A percentile compares a stretch with the other conserved stretches of the same genome.
phyloP scores from a whole-genome alignment of 2,888 invertebrate genomes.

The Meiosimyza decipiens region DNA sequence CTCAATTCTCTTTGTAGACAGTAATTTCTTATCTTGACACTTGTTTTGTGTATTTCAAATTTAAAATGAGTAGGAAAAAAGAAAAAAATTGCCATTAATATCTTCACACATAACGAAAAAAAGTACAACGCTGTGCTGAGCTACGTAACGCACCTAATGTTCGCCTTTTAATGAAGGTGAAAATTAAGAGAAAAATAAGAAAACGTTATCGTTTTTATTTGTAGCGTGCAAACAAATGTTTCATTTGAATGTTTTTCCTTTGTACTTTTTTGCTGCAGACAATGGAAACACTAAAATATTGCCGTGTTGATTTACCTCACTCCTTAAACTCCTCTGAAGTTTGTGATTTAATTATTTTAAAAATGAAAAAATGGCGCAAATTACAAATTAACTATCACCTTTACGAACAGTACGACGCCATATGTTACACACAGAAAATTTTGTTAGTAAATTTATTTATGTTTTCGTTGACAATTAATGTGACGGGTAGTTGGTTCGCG shows the following conservation, averaged over 20 bases:
- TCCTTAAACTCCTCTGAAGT: not conserved
- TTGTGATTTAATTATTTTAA: not conserved
- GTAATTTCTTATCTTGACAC: constrained; percentile 33
- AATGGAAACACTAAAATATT: not conserved
- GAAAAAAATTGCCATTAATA: too few species aligned
- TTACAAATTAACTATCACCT: constrained; percentile 35
- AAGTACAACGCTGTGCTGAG: too few species aligned
- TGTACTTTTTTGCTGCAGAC: not conserved
- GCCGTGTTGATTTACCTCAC: not conserved
- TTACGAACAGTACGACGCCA: not conserved
- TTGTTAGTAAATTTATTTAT: too few species aligned
- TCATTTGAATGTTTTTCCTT: not conserved
- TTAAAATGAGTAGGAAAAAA: too few species aligned
- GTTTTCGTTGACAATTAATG: too few species aligned
- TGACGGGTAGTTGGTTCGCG: too few species aligned
- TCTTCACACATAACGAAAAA: too few species aligned
- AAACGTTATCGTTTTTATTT: constrained; percentile 4
- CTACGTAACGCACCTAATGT: too few species aligned
- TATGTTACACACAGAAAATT: too few species aligned
- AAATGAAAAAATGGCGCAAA: constrained; percentile 25
- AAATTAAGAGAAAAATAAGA: not conserved
- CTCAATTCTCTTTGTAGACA: not conserved
- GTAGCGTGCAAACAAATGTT: not conserved
- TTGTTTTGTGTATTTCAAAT: constrained; percentile 12
- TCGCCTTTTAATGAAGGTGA: not conserved